Evolutionary conservation across 2,888 invertebrate genomes (phyloP).

Genomic region (Nephrotoma flavescens): DNA sequence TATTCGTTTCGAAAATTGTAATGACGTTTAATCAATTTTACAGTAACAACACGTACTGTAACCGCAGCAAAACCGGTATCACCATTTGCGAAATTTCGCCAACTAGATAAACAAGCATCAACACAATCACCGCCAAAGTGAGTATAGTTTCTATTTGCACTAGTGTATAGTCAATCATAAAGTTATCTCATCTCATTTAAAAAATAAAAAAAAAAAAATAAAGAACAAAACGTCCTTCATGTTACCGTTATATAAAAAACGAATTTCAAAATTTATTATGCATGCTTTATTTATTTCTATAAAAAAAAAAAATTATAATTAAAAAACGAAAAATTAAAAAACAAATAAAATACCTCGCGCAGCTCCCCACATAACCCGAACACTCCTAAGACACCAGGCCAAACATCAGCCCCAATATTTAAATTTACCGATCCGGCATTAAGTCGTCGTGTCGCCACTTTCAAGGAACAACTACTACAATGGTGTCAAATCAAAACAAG

Average conservation of each 20-base stretch:
- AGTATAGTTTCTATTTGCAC: conserved; percentile 20
- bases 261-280: neutral
- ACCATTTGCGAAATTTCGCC: conserved; percentile 82
- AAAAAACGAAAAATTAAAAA: conserved; percentile 10
- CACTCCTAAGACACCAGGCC: conserved; percentile 43
- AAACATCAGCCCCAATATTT: conserved; percentile 50
- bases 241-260: neutral
- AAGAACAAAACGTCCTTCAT: neutral
- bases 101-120: conserved; percentile 78
- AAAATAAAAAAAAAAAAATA: neutral
- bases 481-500: conserved; percentile 96
- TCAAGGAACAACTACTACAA: conserved; percentile 91
- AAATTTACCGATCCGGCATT: conserved; percentile 84
- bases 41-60: conserved; percentile 36
- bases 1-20: neutral
- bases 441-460: conserved; percentile 81
- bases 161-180: neutral
- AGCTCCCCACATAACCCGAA: conserved; percentile 62
- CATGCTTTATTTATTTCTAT: neutral
- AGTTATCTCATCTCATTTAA: neutral
- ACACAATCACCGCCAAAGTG: conserved; percentile 61
- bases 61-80: conserved; percentile 54
- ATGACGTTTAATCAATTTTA: conserved; percentile 1
- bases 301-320: conserved; percentile 6
- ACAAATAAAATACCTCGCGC: conserved; percentile 34